Evolutionary conservation across 2,797 vertebrate genomes (phyloP), one percentile per base, ranked within the genome.

Genomic region (Caiman crocodilus): DNA sequence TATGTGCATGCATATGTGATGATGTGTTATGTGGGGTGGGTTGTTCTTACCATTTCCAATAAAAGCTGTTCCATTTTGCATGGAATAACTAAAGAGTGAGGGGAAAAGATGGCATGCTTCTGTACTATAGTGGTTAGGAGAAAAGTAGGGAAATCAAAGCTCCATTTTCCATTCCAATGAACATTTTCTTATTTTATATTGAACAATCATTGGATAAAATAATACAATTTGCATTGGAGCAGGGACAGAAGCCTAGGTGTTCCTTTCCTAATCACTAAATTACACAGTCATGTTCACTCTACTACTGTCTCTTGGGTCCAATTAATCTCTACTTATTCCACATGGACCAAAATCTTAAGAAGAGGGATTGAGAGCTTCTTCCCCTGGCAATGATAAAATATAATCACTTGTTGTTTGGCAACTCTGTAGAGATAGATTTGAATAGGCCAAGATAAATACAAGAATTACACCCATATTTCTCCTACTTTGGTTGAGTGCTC

Each of bases 1-100:
- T 73, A 76, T 23, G 23, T 12, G 17, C 14, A 58, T 4, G 25
- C 23, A 14, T 21, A 42, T 0, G 0, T n/a, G 67, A 3, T 75
- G 11, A 20, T 2, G 3, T 26, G 13, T 50, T 50, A 10, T 50
- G 42, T 50, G 42, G 42, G 42, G 42, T 50, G 42, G 42, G 42
- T 50, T 50, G 42, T 10, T 50, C 42, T 50, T 50, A 50, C 42
- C 42, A 50, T 50, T 50, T 50, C 42, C 42, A 50, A 50, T 50
- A 50, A 50, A 50, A 50, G 42, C 42, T 50, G 42, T 50, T 50
- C 42, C 42, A 50, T 10, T 50, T 50, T 50, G 3, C 42, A 26
- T 3, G 5, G 23, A 71, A 42, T 8, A 73, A 17, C 35, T 21
- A 88, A 61, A 61, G 12, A 26, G 7, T 79, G 30, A 76, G 28